Percentiles rank a stretch among this genome's conserved stretches.
These are phyloP conservation scores for Rhinolophus sinicus DNA, from an alignment of 2,113 vertebrate genomes.

Conservation along the genomic window DNA sequence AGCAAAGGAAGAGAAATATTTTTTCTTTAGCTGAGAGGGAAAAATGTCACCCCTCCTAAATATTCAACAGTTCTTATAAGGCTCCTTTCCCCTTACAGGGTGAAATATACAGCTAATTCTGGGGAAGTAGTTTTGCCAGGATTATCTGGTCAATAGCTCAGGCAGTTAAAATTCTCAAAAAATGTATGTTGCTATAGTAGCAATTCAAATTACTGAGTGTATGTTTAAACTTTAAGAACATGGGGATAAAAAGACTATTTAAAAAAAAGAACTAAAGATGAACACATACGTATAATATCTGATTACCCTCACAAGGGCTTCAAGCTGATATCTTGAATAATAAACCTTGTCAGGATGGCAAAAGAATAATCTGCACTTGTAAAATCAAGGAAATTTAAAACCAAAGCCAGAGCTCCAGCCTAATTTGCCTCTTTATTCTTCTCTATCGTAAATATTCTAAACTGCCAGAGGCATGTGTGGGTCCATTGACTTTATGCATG, in stretches of 20 bases:
- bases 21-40: neutral
- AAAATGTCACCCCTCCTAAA: neutral
- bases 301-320: neutral
- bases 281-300: constrained; percentile 35
- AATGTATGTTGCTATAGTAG: neutral
- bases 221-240: constrained; percentile 38
- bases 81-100: neutral
- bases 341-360: constrained; percentile 28
- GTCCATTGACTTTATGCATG: neutral
- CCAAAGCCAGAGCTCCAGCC: constrained; percentile 55
- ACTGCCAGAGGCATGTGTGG: neutral
- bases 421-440: constrained; percentile 53
- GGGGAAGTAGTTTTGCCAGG: neutral
- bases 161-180: neutral
- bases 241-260: neutral
- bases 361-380: constrained; percentile 48
- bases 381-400: constrained; percentile 68
- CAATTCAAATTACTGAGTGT: neutral
- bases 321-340: neutral
- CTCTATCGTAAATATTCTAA: neutral
- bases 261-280: neutral
- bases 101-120: neutral
- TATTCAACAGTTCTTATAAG: neutral
- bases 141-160: neutral
- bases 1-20: neutral